A percentile compares a stretch with the other conserved stretches of the same genome.
Evolutionary conservation across 2,797 vertebrate genomes (phyloP).

Genomic region (Muraenolepis orangiensis): DNA sequence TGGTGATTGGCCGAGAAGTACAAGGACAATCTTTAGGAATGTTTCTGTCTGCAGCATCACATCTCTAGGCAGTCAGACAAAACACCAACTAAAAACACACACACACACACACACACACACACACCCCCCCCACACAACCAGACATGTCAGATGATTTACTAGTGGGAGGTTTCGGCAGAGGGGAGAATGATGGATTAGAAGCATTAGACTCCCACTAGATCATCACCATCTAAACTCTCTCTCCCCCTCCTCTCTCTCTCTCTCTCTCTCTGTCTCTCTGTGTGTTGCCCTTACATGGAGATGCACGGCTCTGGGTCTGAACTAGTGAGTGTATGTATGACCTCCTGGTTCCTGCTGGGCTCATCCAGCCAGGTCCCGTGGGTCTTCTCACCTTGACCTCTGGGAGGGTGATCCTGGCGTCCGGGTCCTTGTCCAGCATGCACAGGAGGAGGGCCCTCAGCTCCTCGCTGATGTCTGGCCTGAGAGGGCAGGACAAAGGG

Average conservation of each 20-base stretch:
- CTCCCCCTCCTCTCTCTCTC: not conserved
- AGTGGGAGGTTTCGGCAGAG: not conserved
- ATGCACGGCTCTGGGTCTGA: not conserved
- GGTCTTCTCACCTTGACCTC: constrained; percentile 85
- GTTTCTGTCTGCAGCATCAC: not conserved
- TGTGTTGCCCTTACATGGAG: not conserved
- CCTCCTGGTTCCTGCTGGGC: not conserved
- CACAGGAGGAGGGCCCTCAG: constrained; percentile 83
- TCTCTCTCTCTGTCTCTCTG: not conserved
- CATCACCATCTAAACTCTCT: not conserved
- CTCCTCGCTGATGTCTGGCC: constrained; percentile 77
- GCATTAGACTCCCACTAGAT: not conserved
- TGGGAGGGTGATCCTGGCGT: constrained; percentile 86
- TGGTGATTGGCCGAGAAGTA: not conserved
- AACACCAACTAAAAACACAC: too few relatives aligned
- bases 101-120: too few relatives aligned
- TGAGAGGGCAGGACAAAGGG: constrained; percentile 45
- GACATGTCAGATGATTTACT: not conserved
- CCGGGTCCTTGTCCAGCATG: constrained; percentile 95
- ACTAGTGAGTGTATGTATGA: not conserved
- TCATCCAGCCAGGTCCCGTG: not conserved
- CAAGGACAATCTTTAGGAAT: not conserved
- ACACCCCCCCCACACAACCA: not conserved
- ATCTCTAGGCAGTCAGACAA: too few relatives aligned
- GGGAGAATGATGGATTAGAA: not conserved